A percentile compares a stretch with the other conserved stretches of the same genome.
Evolutionary conservation across 2,113 vertebrate genomes (phyloP).

Genomic region (Channa argus): DNA sequence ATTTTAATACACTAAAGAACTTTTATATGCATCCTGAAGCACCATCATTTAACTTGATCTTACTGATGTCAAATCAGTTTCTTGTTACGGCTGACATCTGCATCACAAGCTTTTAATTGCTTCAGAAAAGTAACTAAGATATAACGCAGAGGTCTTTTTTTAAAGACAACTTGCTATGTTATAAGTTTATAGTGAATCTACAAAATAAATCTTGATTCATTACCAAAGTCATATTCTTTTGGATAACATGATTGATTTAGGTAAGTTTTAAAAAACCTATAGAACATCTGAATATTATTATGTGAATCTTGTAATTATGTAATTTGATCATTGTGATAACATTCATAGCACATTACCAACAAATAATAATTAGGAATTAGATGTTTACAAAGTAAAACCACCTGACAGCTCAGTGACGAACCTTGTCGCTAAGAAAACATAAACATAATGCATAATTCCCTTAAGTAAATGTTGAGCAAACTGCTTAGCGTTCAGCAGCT

Average conservation of each 20-base stretch:
- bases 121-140: neutral
- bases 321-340: neutral
- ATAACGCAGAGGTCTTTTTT: no score
- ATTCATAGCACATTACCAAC: slow-evolving; percentile 6
- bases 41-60: neutral
- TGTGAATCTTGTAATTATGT: slow-evolving; percentile 1
- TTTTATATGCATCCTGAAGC: slow-evolving; percentile 14
- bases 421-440: slow-evolving; percentile 34
- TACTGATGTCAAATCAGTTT: neutral
- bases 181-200: slow-evolving; percentile 11
- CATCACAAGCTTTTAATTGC: slow-evolving; percentile 1
- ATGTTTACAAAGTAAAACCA: slow-evolving; percentile 22
- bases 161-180: neutral
- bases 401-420: slow-evolving; percentile 24
- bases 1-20: neutral
- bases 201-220: neutral
- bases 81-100: slow-evolving; percentile 41
- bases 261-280: neutral
- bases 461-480: slow-evolving; percentile 41
- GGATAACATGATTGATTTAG: neutral
- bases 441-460: slow-evolving; percentile 35
- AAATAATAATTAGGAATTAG: slow-evolving; percentile 28
- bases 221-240: slow-evolving; percentile 1
- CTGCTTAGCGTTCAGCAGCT: slow-evolving; percentile 45
- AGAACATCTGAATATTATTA: neutral